Percentiles rank a stretch among this genome's conserved stretches.
Conservation (phyloP, 2,888 invertebrate species). For the Ectemnius lituratus region DNA sequence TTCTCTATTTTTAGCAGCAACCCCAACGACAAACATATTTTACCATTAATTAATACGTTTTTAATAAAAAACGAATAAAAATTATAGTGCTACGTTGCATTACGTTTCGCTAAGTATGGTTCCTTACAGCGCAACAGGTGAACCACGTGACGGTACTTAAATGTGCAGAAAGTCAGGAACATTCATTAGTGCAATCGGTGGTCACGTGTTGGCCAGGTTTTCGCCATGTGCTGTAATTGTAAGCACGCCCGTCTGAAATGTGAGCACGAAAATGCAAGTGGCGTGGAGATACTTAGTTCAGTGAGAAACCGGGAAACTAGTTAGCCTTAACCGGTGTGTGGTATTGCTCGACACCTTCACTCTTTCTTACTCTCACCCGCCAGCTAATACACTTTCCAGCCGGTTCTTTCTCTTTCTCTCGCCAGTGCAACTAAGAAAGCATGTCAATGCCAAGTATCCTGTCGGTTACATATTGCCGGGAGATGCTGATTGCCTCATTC, state of each 20-base stretch:
- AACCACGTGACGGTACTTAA: too few species aligned
- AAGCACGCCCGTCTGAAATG: conserved; percentile 38
- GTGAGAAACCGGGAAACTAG: conserved; percentile 48
- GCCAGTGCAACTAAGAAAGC: conserved; percentile 38
- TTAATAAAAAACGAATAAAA: too few species aligned
- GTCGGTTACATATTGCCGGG: background rate
- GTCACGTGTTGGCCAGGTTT: conserved; percentile 43
- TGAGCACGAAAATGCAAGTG: conserved; percentile 56
- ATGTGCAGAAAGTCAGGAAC: conserved; percentile 9
- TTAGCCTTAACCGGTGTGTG: conserved; percentile 63
- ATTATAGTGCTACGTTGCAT: too few species aligned
- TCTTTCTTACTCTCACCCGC: background rate
- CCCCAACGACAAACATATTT: too few species aligned
- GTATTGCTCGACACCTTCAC: conserved; percentile 53
- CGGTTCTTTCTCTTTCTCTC: conserved; percentile 29
- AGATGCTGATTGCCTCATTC: background rate
- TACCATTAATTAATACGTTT: too few species aligned
- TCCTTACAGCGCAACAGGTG: too few species aligned
- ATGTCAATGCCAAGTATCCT: conserved; percentile 62
- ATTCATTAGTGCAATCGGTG: conserved; percentile 29
- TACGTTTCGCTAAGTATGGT: too few species aligned
- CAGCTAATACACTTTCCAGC: conserved; percentile 25
- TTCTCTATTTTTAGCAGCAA: too few species aligned
- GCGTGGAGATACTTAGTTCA: background rate
- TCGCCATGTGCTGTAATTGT: conserved; percentile 43